These are phyloP conservation scores for Chondrilla cf. caribensis DNA, from an alignment of 37 sponge, comb jelly and placozoan genomes.

Conservation along the genomic window DNA sequence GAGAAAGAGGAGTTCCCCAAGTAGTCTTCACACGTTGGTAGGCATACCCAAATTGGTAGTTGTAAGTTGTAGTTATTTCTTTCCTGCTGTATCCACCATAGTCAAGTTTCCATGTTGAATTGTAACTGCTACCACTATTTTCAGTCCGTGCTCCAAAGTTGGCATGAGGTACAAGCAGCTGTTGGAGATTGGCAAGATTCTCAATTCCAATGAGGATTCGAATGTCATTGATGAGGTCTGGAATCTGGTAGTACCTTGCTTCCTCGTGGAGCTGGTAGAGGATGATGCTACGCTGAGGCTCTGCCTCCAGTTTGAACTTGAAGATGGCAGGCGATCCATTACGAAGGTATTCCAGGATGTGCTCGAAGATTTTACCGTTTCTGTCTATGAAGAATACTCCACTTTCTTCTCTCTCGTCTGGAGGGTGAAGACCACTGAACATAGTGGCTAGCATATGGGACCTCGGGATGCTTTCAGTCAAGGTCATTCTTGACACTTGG, in stretches of 20 bases:
- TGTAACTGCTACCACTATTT: no score
- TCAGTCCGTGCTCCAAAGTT: background rate
- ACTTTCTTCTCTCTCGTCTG: background rate
- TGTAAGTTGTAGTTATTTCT: background rate
- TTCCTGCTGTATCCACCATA: background rate
- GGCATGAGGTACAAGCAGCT: background rate
- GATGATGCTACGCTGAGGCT: constrained; percentile 18
- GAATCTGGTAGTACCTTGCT: constrained; percentile 20
- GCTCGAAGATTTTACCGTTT: constrained; percentile 23
- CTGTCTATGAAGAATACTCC: constrained; percentile 16
- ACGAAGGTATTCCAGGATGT: constrained; percentile 23
- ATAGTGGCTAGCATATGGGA: constrained; percentile 16
- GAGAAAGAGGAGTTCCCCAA: background rate
- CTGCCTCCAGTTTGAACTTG: background rate
- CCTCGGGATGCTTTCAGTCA: background rate
- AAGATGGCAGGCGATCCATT: constrained; percentile 3
- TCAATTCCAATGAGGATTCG: background rate
- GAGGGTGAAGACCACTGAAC: constrained; percentile 24
- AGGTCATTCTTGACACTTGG: constrained; percentile 5
- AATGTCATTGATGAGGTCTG: constrained; percentile 23
- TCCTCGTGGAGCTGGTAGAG: constrained; percentile 20
- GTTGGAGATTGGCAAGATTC: background rate
- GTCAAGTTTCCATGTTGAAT: background rate
- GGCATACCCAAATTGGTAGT: background rate
- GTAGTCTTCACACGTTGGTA: background rate